Conservation (phyloP, 1,140 invertebrate genomes). For the Ceratina calcarata region DNA sequence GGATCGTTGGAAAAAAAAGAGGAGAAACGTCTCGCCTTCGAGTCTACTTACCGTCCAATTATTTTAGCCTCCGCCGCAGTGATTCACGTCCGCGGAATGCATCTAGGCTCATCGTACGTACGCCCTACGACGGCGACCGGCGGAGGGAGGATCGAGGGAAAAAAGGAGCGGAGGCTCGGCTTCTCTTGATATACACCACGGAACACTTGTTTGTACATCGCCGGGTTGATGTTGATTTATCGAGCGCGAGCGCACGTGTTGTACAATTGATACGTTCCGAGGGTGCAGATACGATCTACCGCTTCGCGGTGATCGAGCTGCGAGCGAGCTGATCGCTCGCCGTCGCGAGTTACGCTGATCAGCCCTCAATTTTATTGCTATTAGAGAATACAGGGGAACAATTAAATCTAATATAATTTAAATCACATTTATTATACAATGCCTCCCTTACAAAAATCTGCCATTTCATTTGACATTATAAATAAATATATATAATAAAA, state of each 20-base stretch:
- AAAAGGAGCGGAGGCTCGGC: constrained; percentile 5
- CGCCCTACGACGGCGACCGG: background rate
- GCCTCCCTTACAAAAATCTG: too few species aligned
- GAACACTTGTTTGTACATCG: constrained; percentile 26
- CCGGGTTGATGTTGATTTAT: constrained; percentile 30
- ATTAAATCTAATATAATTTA: too few species aligned
- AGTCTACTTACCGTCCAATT: constrained; percentile 42
- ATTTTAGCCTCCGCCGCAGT: constrained; percentile 21
- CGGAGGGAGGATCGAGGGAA: background rate
- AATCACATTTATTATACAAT: too few species aligned
- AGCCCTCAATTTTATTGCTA: too few species aligned
- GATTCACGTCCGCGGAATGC: constrained; percentile 37
- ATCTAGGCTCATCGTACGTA: constrained; percentile 6
- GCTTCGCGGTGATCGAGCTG: background rate
- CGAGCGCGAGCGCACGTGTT: constrained; percentile 6
- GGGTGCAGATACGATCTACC: constrained; percentile 17
- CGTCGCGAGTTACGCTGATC: background rate
- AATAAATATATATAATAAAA: too few species aligned
- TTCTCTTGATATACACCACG: background rate
- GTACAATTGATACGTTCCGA: constrained; percentile 29
- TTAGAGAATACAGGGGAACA: too few species aligned
- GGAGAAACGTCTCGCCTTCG: constrained; percentile 16
- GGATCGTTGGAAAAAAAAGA: background rate
- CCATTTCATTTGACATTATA: too few species aligned
- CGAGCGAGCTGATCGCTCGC: background rate